These are phyloP conservation scores for Sycophaga agraensis DNA, from an alignment of 1,140 invertebrate genomes.

Conservation along the genomic window DNA sequence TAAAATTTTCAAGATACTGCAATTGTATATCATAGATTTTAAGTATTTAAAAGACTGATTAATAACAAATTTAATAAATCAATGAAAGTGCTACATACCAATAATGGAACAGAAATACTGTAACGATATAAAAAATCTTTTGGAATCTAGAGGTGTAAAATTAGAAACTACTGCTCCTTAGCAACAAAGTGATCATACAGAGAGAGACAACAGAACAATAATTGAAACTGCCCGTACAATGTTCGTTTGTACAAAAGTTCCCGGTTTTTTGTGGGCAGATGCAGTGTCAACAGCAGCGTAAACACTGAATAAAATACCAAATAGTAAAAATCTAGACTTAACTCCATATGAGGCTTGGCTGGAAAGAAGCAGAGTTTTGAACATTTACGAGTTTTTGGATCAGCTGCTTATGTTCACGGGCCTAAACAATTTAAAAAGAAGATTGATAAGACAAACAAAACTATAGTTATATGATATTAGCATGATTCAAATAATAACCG, in stretches of 20 bases:
- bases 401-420: slow-evolving; percentile 11
- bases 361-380: slow-evolving; percentile 12
- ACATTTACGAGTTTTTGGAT: slow-evolving; percentile 23
- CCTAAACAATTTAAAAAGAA: slow-evolving; percentile 25
- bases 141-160: not conserved
- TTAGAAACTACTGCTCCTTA: slow-evolving; percentile 32
- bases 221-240: not conserved
- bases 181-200: slow-evolving; percentile 47
- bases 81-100: slow-evolving; percentile 32
- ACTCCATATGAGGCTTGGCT: slow-evolving; percentile 32
- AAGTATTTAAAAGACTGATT: not conserved
- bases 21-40: slow-evolving; percentile 23
- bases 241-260: not conserved
- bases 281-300: not conserved
- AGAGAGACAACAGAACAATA: slow-evolving; percentile 46
- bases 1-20: slow-evolving; percentile 40
- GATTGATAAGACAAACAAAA: slow-evolving; percentile 21
- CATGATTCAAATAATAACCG: slow-evolving; percentile 22
- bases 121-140: slow-evolving; percentile 15
- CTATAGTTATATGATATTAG: slow-evolving; percentile 19
- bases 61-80: slow-evolving; percentile 19
- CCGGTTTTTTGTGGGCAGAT: not conserved
- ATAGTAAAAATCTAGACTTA: slow-evolving; percentile 9
- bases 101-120: slow-evolving; percentile 32
- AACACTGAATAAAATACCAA: slow-evolving; percentile 13